Evolutionary conservation across 2,888 invertebrate genomes (phyloP).

Genomic region (Sabellastarte sp.): DNA sequence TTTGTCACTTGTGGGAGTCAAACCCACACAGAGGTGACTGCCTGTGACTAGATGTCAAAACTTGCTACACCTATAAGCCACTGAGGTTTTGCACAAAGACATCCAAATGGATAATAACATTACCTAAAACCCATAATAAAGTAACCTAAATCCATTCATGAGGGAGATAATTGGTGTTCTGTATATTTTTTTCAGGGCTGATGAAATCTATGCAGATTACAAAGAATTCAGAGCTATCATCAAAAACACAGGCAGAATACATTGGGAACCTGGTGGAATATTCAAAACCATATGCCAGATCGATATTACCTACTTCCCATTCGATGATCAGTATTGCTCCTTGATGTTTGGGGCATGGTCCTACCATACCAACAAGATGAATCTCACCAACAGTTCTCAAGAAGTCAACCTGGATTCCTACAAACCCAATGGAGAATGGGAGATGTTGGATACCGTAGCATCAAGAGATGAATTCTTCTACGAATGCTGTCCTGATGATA

Average conservation of each 20-base stretch:
- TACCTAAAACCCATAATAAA: too few species aligned
- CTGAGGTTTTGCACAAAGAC: too few species aligned
- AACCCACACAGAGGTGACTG: too few species aligned
- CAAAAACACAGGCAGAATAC: conserved; percentile 22
- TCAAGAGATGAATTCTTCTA: conserved; percentile 30
- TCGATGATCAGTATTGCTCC: conserved; percentile 28
- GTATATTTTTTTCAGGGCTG: conserved; percentile 30
- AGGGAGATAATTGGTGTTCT: too few species aligned
- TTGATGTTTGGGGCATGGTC: conserved; percentile 29
- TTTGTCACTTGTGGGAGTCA: too few species aligned
- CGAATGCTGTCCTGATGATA: conserved; percentile 27
- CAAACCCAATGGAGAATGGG: conserved; percentile 19
- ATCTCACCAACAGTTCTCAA: conserved; percentile 19
- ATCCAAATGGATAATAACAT: too few species aligned
- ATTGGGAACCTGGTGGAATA: conserved; percentile 32
- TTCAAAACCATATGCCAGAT: conserved; percentile 31
- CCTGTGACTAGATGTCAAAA: too few species aligned
- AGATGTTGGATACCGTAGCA: conserved; percentile 18
- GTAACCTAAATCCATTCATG: too few species aligned
- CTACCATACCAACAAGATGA: conserved; percentile 30
- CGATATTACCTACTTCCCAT: conserved; percentile 37
- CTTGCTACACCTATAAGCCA: too few species aligned
- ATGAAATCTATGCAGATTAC: conserved; percentile 34
- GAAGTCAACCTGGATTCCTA: conserved; percentile 26
- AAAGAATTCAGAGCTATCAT: conserved; percentile 32